phyloP scores from a whole-genome alignment of 2,888 invertebrate species.

The Subacronicta megacephala region DNA sequence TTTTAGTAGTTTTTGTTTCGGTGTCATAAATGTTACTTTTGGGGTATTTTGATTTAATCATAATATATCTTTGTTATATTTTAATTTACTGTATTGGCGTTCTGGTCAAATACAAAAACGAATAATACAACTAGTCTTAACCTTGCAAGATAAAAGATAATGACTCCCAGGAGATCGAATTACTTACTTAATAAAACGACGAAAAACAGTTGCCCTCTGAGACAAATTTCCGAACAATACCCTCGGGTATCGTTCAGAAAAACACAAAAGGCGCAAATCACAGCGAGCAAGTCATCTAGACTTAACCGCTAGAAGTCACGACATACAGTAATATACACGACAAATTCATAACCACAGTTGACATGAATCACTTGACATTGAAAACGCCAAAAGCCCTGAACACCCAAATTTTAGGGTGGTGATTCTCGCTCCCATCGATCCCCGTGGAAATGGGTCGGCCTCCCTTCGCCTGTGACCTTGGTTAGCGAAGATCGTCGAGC shows the following conservation, averaged over 20 bases:
- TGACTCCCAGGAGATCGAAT: constrained; percentile 12
- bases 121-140: not conserved
- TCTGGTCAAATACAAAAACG: too few relatives aligned
- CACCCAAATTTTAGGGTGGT: constrained; percentile 75
- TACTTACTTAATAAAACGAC: constrained; percentile 26
- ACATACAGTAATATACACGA: constrained; percentile 75
- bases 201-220: constrained; percentile 36
- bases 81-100: too few relatives aligned
- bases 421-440: constrained; percentile 85
- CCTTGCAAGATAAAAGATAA: not conserved
- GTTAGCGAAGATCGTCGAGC: constrained; percentile 73
- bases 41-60: too few relatives aligned
- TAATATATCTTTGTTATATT: too few relatives aligned
- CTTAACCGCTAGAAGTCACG: constrained; percentile 76
- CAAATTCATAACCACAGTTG: constrained; percentile 64
- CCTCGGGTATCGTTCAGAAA: constrained; percentile 14
- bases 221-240: constrained; percentile 27
- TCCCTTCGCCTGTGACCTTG: constrained; percentile 78
- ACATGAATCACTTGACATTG: constrained; percentile 87
- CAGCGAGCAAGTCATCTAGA: constrained; percentile 39
- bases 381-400: constrained; percentile 76
- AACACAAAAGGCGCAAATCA: constrained; percentile 52
- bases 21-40: too few relatives aligned
- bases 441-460: constrained; percentile 81
- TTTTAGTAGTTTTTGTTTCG: too few relatives aligned